A percentile compares a stretch with the other conserved stretches of the same genome.
These are phyloP conservation scores for Heteronetta atricapilla DNA, from an alignment of 2,113 vertebrate species.

Conservation along the genomic window DNA sequence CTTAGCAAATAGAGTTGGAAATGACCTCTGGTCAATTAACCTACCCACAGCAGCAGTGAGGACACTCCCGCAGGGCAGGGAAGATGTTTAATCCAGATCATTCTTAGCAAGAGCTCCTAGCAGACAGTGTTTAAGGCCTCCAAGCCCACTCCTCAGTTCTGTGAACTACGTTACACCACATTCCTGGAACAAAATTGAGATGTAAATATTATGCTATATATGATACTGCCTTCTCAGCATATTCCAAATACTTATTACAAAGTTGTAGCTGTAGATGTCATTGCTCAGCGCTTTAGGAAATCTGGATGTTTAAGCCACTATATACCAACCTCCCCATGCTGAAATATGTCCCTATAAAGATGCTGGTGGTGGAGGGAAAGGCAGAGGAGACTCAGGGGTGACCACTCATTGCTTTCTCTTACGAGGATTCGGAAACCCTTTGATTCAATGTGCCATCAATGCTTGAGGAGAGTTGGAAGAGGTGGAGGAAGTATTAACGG, in stretches of 20 bases:
- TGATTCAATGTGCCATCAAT: not conserved
- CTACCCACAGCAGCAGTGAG: not conserved
- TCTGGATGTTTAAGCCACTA: not conserved
- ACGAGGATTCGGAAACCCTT: not conserved
- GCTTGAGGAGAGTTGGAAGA: not conserved
- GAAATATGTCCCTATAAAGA: slow-evolving; percentile 21
- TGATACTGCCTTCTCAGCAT: not conserved
- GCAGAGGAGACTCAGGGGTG: not conserved
- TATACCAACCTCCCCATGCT: not conserved
- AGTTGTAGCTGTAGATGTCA: not conserved
- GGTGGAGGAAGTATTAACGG: not conserved
- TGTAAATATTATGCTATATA: not conserved
- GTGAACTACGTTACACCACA: not conserved
- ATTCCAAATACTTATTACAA: not conserved
- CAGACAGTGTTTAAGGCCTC: not conserved
- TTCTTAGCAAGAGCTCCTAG: not conserved
- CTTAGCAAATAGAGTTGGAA: not conserved
- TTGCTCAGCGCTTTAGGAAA: not conserved
- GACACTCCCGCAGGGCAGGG: too few relatives aligned
- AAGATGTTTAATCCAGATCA: not conserved
- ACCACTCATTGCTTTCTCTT: not conserved
- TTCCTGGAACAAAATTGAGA: not conserved
- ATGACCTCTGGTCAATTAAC: not conserved
- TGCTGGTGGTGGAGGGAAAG: not conserved
- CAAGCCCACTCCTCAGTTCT: not conserved